Evolutionary conservation across 2,888 invertebrate genomes (phyloP).

Genomic region (Tipula lateralis): DNA sequence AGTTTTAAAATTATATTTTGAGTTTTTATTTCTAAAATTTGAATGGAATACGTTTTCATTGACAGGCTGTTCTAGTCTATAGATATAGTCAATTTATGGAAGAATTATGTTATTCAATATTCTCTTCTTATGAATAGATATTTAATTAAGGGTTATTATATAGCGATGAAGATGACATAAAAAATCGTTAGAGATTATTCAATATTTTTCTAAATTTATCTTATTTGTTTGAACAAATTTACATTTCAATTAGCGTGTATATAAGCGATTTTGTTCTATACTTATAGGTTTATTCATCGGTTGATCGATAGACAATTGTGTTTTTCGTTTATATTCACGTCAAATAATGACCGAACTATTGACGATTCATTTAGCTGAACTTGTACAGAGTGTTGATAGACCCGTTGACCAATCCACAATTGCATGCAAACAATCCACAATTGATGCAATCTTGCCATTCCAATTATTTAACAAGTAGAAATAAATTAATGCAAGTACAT

Average conservation of each 20-base stretch:
- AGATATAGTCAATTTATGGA: neutral
- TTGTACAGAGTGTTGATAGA: no score
- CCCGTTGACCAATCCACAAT: no score
- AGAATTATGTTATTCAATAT: neutral
- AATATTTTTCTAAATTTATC: neutral
- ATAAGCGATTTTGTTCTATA: neutral
- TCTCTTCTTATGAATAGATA: neutral
- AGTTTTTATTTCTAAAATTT: neutral
- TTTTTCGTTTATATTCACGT: neutral
- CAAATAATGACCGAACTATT: no score
- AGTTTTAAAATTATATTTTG: neutral
- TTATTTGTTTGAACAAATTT: neutral
- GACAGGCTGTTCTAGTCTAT: neutral
- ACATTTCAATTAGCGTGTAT: neutral
- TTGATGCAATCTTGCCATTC: no score
- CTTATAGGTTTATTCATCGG: no score
- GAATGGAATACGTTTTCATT: neutral
- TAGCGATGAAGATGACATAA: neutral
- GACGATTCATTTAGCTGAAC: no score
- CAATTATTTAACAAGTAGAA: no score
- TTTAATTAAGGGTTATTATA: neutral
- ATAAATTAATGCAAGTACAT: no score
- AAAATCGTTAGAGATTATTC: neutral
- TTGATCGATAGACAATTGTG: neutral
- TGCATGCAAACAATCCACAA: no score